These are phyloP conservation scores for Protobothrops flavoviridis DNA, from an alignment of 2,113 vertebrate genomes.

Conservation along the genomic window DNA sequence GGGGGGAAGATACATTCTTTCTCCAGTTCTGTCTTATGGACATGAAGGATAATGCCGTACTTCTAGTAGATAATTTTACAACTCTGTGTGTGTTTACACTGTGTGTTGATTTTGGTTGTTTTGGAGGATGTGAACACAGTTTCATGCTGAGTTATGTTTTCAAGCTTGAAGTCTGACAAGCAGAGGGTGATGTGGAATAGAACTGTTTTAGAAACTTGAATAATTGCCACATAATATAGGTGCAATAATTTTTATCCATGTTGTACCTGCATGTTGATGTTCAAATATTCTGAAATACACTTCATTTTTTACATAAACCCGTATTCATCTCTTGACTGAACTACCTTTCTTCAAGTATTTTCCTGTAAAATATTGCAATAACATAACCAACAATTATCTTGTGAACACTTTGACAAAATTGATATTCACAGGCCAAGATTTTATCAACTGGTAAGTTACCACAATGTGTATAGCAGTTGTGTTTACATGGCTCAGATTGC, in stretches of 20 bases:
- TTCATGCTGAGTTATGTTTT: slow-evolving; percentile 52
- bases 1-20: slow-evolving; percentile 61
- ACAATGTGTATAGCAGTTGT: background rate
- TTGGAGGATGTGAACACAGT: slow-evolving; percentile 52
- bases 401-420: background rate
- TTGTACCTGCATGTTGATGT: slow-evolving; percentile 73
- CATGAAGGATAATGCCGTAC: slow-evolving; percentile 67
- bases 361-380: background rate
- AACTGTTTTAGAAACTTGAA: slow-evolving; percentile 74
- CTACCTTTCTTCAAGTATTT: background rate
- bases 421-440: background rate
- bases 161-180: slow-evolving; percentile 61
- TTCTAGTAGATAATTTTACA: slow-evolving; percentile 66
- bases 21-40: slow-evolving; percentile 67
- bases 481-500: background rate
- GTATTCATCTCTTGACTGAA: slow-evolving; percentile 35
- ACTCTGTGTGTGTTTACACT: slow-evolving; percentile 65
- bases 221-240: slow-evolving; percentile 70
- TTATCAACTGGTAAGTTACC: background rate
- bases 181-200: slow-evolving; percentile 65
- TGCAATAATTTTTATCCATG: slow-evolving; percentile 74
- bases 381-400: rapidly evolving
- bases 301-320: slow-evolving; percentile 57
- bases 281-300: slow-evolving; percentile 66
- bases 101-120: slow-evolving; percentile 55